Evolutionary conservation across 2,113 vertebrate genomes (phyloP).

Genomic region (Orcinus orca): DNA sequence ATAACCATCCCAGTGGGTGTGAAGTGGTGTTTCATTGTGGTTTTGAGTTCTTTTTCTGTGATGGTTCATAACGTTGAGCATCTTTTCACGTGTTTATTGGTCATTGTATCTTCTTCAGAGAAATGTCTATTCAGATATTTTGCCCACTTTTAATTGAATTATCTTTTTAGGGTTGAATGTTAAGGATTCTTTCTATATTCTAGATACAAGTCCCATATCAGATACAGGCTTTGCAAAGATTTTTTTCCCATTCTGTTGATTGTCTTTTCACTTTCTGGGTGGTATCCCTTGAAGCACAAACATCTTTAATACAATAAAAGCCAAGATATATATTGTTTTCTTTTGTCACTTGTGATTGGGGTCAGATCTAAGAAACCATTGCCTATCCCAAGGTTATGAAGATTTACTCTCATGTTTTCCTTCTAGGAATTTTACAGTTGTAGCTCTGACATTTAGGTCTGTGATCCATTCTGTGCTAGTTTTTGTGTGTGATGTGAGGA

Average conservation of each 20-base stretch:
- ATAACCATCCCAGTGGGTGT: neutral
- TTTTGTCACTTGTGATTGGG: neutral
- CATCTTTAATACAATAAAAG: neutral
- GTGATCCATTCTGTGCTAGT: neutral
- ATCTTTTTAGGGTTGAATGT: neutral
- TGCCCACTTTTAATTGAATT: neutral
- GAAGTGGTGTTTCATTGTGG: neutral
- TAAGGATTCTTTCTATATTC: neutral
- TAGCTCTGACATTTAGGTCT: neutral
- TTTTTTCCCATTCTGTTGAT: neutral
- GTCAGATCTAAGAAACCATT: neutral
- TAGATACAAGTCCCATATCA: neutral
- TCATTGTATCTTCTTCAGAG: neutral
- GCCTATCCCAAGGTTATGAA: neutral
- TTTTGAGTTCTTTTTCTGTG: neutral
- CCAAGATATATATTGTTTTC: neutral
- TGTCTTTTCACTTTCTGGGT: neutral
- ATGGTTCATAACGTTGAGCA: neutral
- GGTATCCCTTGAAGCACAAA: neutral
- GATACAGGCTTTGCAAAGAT: neutral
- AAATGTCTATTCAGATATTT: neutral
- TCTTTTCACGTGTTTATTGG: neutral
- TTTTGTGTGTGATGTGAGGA: neutral
- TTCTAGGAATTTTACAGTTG: neutral
- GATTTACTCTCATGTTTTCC: neutral